phyloP scores from a whole-genome alignment of 2,113 vertebrate genomes.

The Phalacrocorax carbo region DNA sequence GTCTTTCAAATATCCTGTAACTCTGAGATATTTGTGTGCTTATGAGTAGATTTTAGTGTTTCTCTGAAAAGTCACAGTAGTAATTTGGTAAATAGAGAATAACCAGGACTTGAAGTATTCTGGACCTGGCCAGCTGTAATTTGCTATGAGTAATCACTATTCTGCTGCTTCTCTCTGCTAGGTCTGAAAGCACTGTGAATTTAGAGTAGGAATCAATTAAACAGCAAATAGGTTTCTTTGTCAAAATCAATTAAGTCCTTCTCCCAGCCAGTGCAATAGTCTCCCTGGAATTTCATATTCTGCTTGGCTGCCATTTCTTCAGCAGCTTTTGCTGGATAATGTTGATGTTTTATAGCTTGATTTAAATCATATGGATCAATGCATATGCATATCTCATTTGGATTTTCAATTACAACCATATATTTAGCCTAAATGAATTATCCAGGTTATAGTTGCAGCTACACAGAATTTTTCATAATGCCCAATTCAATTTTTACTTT shows the following conservation, averaged over 20 bases:
- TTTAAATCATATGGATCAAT: conserved; percentile 67
- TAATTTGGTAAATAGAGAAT: conserved; percentile 46
- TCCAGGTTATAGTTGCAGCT: conserved; percentile 27
- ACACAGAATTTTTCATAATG: conserved; percentile 42
- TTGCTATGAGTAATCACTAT: conserved; percentile 63
- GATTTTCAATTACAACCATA: conserved; percentile 56
- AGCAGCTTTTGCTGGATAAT: conserved; percentile 48
- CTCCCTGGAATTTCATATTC: conserved; percentile 56
- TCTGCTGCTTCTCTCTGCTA: conserved; percentile 48
- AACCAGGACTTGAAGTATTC: background rate
- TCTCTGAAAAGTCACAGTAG: conserved; percentile 11
- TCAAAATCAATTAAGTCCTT: conserved; percentile 70
- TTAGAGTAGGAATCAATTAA: conserved; percentile 79
- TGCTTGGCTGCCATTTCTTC: conserved; percentile 46
- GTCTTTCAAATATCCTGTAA: background rate
- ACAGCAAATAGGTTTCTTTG: conserved; percentile 79
- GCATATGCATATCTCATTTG: conserved; percentile 58
- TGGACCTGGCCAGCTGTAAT: conserved; percentile 22
- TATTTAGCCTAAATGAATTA: conserved; percentile 67
- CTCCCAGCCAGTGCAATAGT: conserved; percentile 12
- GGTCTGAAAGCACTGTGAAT: conserved; percentile 64
- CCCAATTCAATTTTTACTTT: conserved; percentile 34
- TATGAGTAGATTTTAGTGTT: background rate
- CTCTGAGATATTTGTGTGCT: background rate
- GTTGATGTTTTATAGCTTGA: conserved; percentile 57